A percentile compares a stretch with the other conserved stretches of the same genome.
phyloP scores from a whole-genome alignment of 2,113 vertebrate genomes.

The Corythaixoides concolor region DNA sequence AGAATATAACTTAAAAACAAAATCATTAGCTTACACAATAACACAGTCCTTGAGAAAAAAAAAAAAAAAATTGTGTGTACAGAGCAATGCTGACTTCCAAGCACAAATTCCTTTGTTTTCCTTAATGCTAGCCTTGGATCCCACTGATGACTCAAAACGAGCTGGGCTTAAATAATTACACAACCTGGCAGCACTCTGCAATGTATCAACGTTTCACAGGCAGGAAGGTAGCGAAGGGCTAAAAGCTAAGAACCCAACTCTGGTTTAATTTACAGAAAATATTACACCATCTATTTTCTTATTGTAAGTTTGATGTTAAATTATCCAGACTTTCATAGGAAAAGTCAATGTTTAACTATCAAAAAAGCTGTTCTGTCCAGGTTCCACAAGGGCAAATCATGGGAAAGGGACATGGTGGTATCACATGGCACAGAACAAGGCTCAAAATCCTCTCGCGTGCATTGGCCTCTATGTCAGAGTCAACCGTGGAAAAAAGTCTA shows the following conservation, averaged over 20 bases:
- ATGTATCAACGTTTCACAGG: neutral
- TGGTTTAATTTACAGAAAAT: neutral
- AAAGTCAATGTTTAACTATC: neutral
- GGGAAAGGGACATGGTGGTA: neutral
- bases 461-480: neutral
- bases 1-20: slow-evolving; percentile 53
- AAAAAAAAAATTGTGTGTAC: neutral
- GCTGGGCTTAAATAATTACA: neutral
- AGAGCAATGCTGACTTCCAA: slow-evolving; percentile 37
- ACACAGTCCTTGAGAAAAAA: neutral
- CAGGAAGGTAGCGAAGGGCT: neutral
- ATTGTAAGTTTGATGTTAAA: neutral
- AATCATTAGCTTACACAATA: slow-evolving; percentile 40
- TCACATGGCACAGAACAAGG: neutral
- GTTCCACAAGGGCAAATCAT: neutral
- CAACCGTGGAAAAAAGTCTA: neutral
- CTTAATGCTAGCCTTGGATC: slow-evolving; percentile 27
- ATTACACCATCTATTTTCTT: neutral
- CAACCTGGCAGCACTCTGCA: neutral
- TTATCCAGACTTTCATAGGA: neutral
- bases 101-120: slow-evolving; percentile 47
- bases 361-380: neutral
- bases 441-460: neutral
- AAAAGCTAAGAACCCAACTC: slow-evolving; percentile 11
- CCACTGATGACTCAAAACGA: neutral